Percentiles rank a stretch among this genome's conserved stretches.
Conservation (phyloP, 2,113 vertebrate genomes). For the Alces alces region DNA sequence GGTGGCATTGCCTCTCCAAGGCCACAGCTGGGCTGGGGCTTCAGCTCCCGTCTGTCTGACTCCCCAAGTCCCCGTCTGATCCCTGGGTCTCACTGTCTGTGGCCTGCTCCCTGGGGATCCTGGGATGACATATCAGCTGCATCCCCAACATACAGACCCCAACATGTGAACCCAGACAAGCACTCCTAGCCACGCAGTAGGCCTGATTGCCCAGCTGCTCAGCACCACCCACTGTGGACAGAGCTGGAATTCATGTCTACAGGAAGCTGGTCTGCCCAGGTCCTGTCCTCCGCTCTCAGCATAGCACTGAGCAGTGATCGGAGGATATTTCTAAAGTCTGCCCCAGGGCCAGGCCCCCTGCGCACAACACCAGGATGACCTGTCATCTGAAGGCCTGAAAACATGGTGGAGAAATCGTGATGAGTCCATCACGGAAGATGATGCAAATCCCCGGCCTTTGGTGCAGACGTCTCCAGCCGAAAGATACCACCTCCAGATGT, state of each 20-base stretch:
- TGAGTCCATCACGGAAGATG: constrained; percentile 25
- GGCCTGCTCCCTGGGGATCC: background rate
- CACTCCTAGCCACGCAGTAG: background rate
- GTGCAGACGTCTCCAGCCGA: background rate
- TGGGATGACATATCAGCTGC: background rate
- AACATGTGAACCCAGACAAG: background rate
- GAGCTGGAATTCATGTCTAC: background rate
- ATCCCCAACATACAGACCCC: background rate
- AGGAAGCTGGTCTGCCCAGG: background rate
- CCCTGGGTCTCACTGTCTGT: background rate
- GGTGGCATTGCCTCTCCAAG: background rate
- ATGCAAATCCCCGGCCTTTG: constrained; percentile 30
- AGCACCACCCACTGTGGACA: background rate
- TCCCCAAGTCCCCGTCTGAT: background rate
- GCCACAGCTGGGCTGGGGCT: background rate
- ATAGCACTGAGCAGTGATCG: background rate
- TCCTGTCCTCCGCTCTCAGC: background rate
- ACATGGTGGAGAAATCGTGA: constrained; percentile 35
- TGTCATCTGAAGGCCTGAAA: constrained; percentile 29
- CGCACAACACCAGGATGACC: background rate
- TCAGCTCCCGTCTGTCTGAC: background rate
- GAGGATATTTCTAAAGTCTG: background rate
- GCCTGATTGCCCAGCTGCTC: background rate
- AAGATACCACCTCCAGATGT: constrained; percentile 65
- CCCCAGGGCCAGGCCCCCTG: background rate